Base-by-base conservation (phyloP, 2,113 vertebrate species). In the Anarrhichthys ocellatus region DNA sequence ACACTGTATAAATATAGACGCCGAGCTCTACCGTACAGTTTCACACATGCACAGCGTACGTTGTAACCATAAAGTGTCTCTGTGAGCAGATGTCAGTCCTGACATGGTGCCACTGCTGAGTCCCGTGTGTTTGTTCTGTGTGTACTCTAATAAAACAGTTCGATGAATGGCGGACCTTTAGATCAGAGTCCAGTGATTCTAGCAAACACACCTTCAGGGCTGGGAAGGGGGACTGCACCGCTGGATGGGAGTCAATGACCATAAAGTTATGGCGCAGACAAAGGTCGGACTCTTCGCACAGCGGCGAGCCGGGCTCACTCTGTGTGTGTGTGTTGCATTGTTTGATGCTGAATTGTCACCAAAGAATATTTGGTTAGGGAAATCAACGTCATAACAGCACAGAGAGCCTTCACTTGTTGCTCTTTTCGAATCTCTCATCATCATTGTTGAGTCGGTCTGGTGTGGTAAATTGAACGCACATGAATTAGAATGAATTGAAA, bases 141-240 rank as follows among this genome's bases (percentile, higher is more conserved):
- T 61, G 52, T 46, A 24, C 15, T n/a, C 76, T 84, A 80, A 90
- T 89, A 92, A 89, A 91, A 76, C 79, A 76, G 85, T 78, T 82
- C 8, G 70, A 81, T 61, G 50, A 77, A 82, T 62, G 68, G 22
- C 6, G 44, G 85, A 80, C 20, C 34, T 77, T 52, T 69, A n/a
- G 91, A 85, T 92, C 90, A 92, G 91, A 94, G 93, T 94, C 89
- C 91, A 93, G 76, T 44, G 62, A 78, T 63, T 82, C 63, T 48
- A 72, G 76, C 78, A 92, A 93, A 91, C 90, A 90, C 72, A 69
- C 61, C 32, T 81, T 27, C 2, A 32, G 63, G 56, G 20, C 48
- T 10, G 3, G 42, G 32, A 40, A n/a, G 38, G 18, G 74, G 32
- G 71, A 54, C 61, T 59, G 44, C 32, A 13, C 36, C 7, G 13